phyloP scores from a whole-genome alignment of 2,113 vertebrate genomes.

The Pituophis catenifer region DNA sequence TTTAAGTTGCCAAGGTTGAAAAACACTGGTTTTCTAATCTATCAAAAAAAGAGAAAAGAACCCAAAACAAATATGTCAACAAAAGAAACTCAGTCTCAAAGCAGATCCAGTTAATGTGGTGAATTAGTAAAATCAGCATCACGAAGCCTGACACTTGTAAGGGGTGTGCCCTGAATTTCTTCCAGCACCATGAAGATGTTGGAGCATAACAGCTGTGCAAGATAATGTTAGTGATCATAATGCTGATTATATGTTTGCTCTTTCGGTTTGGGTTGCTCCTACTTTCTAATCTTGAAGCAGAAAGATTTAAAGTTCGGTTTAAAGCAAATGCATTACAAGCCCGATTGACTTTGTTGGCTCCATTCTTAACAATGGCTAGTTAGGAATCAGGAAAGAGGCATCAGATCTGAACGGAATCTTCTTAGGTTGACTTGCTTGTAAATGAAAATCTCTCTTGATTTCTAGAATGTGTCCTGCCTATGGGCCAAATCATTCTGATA shows the following conservation, averaged over 20 bases:
- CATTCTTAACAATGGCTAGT: neutral
- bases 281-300: neutral
- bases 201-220: neutral
- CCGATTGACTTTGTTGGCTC: neutral
- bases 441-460: neutral
- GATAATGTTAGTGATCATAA: neutral
- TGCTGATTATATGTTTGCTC: neutral
- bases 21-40: neutral
- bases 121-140: neutral
- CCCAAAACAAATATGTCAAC: neutral
- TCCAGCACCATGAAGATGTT: neutral
- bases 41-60: neutral
- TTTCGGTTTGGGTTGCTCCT: neutral
- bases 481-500: neutral
- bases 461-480: neutral
- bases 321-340: neutral
- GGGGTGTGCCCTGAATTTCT: neutral
- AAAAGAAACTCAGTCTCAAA: neutral
- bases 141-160: neutral
- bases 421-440: neutral
- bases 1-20: neutral
- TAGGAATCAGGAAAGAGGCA: neutral
- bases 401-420: neutral
- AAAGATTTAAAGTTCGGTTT: neutral
- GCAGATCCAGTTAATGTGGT: neutral